Evolutionary conservation across 2,113 vertebrate species (phyloP).

Genomic region (Pseudolaguvia tuberculata): DNA sequence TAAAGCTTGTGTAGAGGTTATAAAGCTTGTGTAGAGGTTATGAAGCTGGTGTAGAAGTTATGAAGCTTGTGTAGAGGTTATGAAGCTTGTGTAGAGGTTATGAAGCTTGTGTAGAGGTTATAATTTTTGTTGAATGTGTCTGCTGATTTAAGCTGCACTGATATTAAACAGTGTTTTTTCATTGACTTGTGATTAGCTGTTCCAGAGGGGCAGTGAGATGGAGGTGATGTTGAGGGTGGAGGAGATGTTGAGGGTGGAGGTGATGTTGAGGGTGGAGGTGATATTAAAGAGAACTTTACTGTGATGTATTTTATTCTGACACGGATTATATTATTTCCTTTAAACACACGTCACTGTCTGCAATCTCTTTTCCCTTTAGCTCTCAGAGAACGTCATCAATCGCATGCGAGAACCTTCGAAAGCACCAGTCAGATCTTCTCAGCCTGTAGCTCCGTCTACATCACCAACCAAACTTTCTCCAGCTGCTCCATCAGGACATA

Average conservation of each 20-base stretch:
- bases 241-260: not conserved
- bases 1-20: not conserved
- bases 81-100: not conserved
- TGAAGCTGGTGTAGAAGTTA: not conserved
- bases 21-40: not conserved
- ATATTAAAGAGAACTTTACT: not conserved
- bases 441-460: slow-evolving; percentile 28
- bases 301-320: not conserved
- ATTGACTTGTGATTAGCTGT: too few relatives aligned
- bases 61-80: not conserved
- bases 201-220: too few relatives aligned
- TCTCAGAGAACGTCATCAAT: slow-evolving; percentile 89
- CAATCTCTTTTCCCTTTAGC: slow-evolving; percentile 61
- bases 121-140: too few relatives aligned
- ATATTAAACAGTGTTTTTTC: not conserved
- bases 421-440: not conserved
- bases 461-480: slow-evolving; percentile 36
- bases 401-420: slow-evolving; percentile 81
- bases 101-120: too few relatives aligned
- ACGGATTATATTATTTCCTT: not conserved
- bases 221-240: not conserved
- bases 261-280: not conserved
- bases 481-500: slow-evolving; percentile 14
- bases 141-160: not conserved
- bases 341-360: not conserved